Base-by-base conservation (phyloP, 1,140 invertebrate species). In the Lepidurus arcticus region DNA sequence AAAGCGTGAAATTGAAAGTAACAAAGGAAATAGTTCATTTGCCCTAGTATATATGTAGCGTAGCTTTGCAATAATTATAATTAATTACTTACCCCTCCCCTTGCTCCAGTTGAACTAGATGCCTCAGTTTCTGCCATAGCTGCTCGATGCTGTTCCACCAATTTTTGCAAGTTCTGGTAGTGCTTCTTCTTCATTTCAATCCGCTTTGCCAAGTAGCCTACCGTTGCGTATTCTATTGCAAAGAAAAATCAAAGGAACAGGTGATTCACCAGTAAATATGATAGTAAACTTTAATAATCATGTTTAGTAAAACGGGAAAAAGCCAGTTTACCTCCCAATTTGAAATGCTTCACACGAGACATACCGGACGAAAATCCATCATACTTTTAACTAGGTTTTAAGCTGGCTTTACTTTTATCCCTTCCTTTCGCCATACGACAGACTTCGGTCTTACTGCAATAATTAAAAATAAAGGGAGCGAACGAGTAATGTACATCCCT, bases 101-200 rank as follows among this genome's bases (percentile, higher is more conserved):
- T 26, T 77, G 79, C 13, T 80, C 77, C 79, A 76, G 44, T 44
- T 42, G 80, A 78, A 75, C 45, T 43, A 10, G 76, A 24, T n/a
- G 76, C 76, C n/a, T 82, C 80, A 24, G 82, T 80, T 78, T 82
- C 80, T 16, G 79, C 77, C 82, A 83, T 81, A 76, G 81, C 82
- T 73, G 82, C 82, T 85, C 94, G 94, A 87, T 94, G 94, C 85
- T 95, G 92, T 82, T 94, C 92, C 80, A 92, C 92, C 85, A 96
- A 92, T 86, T 96, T 96, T 85, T 95, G 93, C 80, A 94, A 91
- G 77, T 92, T 91, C 83, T 92, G 88, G 85, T 93, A 93, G 81
- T 94, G 89, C 86, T 94, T 94, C 87, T 95, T 96, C 82, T 94
- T 88, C 94, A 96, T 96, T 85, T 95, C 93, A 85, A 97, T 96